These are phyloP conservation scores for Lucilia sericata DNA, from an alignment of 1,140 invertebrate genomes.

Conservation along the genomic window DNA sequence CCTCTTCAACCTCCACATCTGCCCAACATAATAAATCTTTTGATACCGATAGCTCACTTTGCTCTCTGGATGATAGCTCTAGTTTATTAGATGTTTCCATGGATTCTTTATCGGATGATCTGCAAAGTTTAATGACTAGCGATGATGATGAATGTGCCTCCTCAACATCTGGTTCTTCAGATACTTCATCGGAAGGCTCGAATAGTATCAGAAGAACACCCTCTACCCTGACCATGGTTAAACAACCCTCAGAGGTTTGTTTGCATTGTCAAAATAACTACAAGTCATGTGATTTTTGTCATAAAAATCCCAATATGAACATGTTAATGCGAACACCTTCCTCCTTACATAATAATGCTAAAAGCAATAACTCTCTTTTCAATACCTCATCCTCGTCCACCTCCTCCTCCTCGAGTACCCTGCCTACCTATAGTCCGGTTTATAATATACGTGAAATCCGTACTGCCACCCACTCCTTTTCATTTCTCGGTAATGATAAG, in stretches of 20 bases:
- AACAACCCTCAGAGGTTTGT: constrained; percentile 38
- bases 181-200: constrained; percentile 61
- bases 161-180: constrained; percentile 52
- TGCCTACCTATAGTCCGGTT: constrained; percentile 61
- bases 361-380: constrained; percentile 7
- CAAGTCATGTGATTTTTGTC: constrained; percentile 55
- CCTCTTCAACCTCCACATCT: background rate
- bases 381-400: constrained; percentile 35
- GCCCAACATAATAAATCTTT: constrained; percentile 31
- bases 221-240: constrained; percentile 44
- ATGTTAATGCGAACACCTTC: constrained; percentile 33
- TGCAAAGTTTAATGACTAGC: constrained; percentile 55
- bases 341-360: no score
- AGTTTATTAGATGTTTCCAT: constrained; percentile 61
- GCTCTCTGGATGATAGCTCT: constrained; percentile 50
- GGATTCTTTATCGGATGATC: constrained; percentile 61
- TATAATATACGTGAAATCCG: constrained; percentile 67
- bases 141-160: constrained; percentile 58
- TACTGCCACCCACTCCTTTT: constrained; percentile 63
- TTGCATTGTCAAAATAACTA: constrained; percentile 51
- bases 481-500: constrained; percentile 65
- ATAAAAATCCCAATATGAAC: constrained; percentile 50
- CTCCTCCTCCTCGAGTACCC: constrained; percentile 43
- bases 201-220: constrained; percentile 49
- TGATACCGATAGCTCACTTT: constrained; percentile 45